A percentile compares a stretch with the other conserved stretches of the same genome.
Evolutionary conservation across 2,888 invertebrate genomes (phyloP).

Genomic region (Pocota personata): DNA sequence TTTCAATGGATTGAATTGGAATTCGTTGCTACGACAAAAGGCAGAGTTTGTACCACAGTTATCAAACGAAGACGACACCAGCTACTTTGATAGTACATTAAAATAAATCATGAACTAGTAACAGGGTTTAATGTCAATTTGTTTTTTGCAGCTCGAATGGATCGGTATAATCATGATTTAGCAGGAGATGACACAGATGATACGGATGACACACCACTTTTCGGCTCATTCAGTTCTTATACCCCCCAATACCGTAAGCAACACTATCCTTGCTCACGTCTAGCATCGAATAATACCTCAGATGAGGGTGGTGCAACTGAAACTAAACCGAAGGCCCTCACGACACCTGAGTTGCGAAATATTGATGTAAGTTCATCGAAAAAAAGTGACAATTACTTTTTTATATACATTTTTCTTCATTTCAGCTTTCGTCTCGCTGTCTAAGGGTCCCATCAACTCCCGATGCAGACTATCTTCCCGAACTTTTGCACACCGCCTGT

Average conservation of each 20-base stretch:
- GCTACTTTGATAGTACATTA: constrained; percentile 96
- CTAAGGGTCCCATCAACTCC: constrained; percentile 82
- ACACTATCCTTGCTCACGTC: constrained; percentile 83
- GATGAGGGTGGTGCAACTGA: constrained; percentile 58
- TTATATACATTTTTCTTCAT: not conserved
- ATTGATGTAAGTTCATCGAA: constrained; percentile 79
- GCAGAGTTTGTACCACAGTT: constrained; percentile 99
- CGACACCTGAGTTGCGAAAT: constrained; percentile 82
- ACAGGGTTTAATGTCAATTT: not conserved
- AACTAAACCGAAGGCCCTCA: constrained; percentile 76
- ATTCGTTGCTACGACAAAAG: constrained; percentile 96
- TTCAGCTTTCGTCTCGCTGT: constrained; percentile 79
- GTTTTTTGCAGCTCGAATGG: constrained; percentile 87
- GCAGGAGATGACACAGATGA: constrained; percentile 89
- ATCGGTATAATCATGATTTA: constrained; percentile 91
- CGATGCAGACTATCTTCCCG: constrained; percentile 82
- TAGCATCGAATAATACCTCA: constrained; percentile 77
- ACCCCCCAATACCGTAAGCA: constrained; percentile 92
- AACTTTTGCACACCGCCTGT: constrained; percentile 81
- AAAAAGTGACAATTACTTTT: not conserved
- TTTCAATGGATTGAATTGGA: constrained; percentile 97
- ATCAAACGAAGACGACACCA: constrained; percentile 98
- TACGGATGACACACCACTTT: constrained; percentile 90
- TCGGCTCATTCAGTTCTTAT: constrained; percentile 93
- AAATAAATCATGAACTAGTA: not conserved